Base-by-base conservation (phyloP, 2,797 vertebrate genomes). In the Sphenodon punctatus region DNA sequence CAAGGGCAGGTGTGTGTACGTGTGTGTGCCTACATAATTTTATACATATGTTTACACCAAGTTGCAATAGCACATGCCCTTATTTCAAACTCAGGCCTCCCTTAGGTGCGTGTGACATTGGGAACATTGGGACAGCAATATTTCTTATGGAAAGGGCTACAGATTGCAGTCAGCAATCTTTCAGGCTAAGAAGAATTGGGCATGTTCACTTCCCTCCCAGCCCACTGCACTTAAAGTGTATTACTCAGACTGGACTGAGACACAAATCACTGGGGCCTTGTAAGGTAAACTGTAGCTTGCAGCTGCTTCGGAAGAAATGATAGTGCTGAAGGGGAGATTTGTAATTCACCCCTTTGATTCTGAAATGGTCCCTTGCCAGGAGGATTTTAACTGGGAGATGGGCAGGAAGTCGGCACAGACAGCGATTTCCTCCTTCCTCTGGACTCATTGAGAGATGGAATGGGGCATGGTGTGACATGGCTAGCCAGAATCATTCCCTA, bases 91-190 rank as follows among this genome's bases (percentile, higher is more conserved):
- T 27, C 34, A 6, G 2, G 3, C 2, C 58, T 51, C 3, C 3
- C 66, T 38, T 71, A 75, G 5, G 0, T 36, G 16, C 16, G 42
- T n/a, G n/a, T n/a, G n/a, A n/a, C n/a, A n/a, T n/a, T 0, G 1
- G 71, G 7, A 42, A 2, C 20, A 51, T 6, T 27, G n/a, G 49
- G 51, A 23, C 16, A 66, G 45, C 4, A 12, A 16, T 34, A 42
- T 77, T 36, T 68, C 23, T 60, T 14, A 43, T 53, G 39, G 73
- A 67, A 59, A 10, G 8, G 66, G 16, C 25, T 55, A 58, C 70
- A 0, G 0, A 74, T 67, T 3, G 1, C 25, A 36, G 42, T 10
- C 49, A 15, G 20, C 41, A 11, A 4, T 51, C 36, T 30, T 0
- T 2, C 72, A 60, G 8, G 15, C 11, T 64, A 72, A 38, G 16